A percentile compares a stretch with the other conserved stretches of the same genome.
These are phyloP conservation scores for Sinocyclocheilus grahami DNA, from an alignment of 2,113 vertebrate genomes.

Conservation along the genomic window DNA sequence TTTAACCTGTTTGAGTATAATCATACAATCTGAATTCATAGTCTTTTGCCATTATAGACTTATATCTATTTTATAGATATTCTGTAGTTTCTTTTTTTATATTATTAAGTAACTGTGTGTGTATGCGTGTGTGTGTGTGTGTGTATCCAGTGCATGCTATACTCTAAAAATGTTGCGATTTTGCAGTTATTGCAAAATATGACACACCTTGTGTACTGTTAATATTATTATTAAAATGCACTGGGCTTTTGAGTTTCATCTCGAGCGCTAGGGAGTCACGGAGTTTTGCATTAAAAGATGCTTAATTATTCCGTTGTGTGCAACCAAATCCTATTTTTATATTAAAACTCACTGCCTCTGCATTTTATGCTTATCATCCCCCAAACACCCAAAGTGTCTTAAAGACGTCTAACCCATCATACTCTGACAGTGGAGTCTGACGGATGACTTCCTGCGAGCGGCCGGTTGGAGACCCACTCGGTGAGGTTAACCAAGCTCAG, in stretches of 20 bases:
- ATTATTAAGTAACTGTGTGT: too few relatives aligned
- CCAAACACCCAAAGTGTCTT: slow-evolving; percentile 1
- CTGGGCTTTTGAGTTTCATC: neutral
- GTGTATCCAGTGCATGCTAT: neutral
- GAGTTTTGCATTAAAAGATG: neutral
- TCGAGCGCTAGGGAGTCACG: neutral
- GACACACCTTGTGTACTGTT: neutral
- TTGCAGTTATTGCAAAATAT: neutral
- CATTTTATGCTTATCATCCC: neutral
- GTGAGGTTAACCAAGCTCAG: neutral
- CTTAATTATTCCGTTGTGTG: neutral
- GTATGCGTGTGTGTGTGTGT: too few relatives aligned
- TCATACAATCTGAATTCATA: too few relatives aligned
- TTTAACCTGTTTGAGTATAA: too few relatives aligned
- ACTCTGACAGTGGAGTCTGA: neutral
- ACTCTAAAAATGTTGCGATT: neutral
- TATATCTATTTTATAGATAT: too few relatives aligned
- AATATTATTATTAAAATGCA: neutral
- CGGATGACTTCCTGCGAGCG: neutral
- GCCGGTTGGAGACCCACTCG: neutral
- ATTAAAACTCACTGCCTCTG: neutral
- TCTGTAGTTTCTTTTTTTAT: too few relatives aligned
- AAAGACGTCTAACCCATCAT: neutral
- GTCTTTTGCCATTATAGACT: too few relatives aligned
- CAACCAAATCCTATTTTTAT: neutral